Evolutionary conservation across 2,797 vertebrate species (phyloP), one percentile per base, ranked within the genome.

Genomic region (Phrynocephalus forsythii): DNA sequence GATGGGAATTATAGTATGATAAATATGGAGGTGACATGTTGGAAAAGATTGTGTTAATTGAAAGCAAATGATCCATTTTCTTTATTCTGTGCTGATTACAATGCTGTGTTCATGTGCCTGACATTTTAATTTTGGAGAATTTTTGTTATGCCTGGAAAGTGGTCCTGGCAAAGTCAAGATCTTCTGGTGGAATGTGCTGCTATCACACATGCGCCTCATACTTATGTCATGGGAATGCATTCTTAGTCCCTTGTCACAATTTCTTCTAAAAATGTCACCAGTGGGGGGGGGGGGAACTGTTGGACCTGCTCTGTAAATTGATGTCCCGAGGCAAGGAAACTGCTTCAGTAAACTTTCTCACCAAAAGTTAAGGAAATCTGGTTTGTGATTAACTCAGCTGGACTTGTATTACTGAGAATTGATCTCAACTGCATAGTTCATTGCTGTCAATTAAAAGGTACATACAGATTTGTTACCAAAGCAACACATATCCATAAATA

Each of bases 271-370:
- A 84, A 30, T 84, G 2, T 52, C 0, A 0, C 30, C 5, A 83
- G 24, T 44, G 84, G 50, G n/a, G 84, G 81, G 84, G 81, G 30
- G 84, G 82, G 30, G 60, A 91, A 50, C 1, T 77, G 22, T 68
- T 28, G 50, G 73, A 84, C 73, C 20, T 1, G 8, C 22, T 13
- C 63, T 83, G 16, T 86, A 79, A 63, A 24, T 78, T 0, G 0
- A 48, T 79, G 72, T 2, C 83, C 81, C 75, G 38, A 83, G 79
- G 81, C 75, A 81, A 87, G 44, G 60, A 90, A 87, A 85, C 79
- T 78, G n/a, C 52, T 88, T 66, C 26, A 7, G 9, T 89, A 78
- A 73, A 82, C 92, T 90, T 90, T 87, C 80, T 93, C 44, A 85
- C 75, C 52, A 80, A 30, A 33, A 38, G 79, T 9, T 52, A 56